Evolutionary conservation across 2,888 invertebrate genomes (phyloP).

Genomic region (Lagria hirta): DNA sequence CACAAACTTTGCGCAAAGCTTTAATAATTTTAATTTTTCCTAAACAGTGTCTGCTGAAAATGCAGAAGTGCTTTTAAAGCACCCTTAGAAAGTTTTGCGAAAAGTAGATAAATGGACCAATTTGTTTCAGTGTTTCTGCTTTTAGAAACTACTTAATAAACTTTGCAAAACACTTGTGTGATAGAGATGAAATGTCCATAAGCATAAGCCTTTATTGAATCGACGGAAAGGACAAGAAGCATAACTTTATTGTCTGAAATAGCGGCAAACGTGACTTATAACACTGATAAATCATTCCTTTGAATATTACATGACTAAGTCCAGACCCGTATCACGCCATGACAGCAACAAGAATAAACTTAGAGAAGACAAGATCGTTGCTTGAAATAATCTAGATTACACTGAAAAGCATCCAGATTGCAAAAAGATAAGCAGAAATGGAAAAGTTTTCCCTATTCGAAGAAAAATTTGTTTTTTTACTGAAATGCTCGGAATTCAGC

Average conservation of each 20-base stretch:
- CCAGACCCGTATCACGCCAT: conserved; percentile 40
- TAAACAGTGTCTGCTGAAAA: too few relatives aligned
- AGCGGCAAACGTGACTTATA: conserved; percentile 44
- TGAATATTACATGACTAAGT: conserved; percentile 39
- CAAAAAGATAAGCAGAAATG: too few relatives aligned
- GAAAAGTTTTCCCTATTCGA: too few relatives aligned
- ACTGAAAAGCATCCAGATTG: too few relatives aligned
- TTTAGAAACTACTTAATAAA: conserved; percentile 47
- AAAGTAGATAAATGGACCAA: conserved; percentile 50
- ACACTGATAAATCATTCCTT: conserved; percentile 43
- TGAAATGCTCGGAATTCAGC: too few relatives aligned
- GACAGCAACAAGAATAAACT: conserved; percentile 41
- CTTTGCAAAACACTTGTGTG: conserved; percentile 41
- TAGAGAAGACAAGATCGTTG: conserved; percentile 30
- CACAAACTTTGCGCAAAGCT: too few relatives aligned
- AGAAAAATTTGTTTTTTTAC: too few relatives aligned
- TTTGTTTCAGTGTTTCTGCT: conserved; percentile 47
- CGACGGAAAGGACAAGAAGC: conserved; percentile 14
- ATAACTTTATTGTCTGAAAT: conserved; percentile 35
- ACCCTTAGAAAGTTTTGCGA: too few relatives aligned
- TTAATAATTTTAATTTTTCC: too few relatives aligned
- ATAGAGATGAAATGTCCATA: conserved; percentile 43
- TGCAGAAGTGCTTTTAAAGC: too few relatives aligned
- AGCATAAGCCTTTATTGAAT: conserved; percentile 8
- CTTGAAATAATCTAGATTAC: conserved; percentile 22